Percentiles rank a stretch among this genome's conserved stretches.
phyloP scores from a whole-genome alignment of 2,113 vertebrate species.

The Ictalurus furcatus region DNA sequence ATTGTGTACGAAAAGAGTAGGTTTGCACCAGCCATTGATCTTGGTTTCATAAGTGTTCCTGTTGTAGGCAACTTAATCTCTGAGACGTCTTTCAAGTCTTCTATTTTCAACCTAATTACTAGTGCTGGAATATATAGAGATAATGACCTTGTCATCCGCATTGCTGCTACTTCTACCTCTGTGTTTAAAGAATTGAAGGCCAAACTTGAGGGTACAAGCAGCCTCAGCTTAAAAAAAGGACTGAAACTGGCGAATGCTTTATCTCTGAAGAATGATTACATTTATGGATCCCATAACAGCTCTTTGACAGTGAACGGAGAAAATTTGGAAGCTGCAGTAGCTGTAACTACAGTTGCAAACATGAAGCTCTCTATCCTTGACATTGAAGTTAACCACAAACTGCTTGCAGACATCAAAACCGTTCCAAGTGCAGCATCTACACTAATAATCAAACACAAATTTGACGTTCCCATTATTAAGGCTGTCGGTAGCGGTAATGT shows the following conservation, averaged over 20 bases:
- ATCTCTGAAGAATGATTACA: conserved; percentile 76
- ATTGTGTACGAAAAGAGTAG: conserved; percentile 83
- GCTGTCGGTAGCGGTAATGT: conserved; percentile 71
- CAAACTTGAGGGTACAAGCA: conserved; percentile 85
- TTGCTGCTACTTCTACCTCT: conserved; percentile 81
- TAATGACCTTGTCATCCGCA: conserved; percentile 81
- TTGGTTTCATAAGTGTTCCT: conserved; percentile 71
- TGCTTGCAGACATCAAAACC: conserved; percentile 78
- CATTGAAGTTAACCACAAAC: conserved; percentile 80
- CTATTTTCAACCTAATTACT: conserved; percentile 80
- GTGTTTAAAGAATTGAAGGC: conserved; percentile 79
- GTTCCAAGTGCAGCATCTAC: conserved; percentile 76
- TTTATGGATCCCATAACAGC: conserved; percentile 83
- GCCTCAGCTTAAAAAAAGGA: conserved; percentile 82
- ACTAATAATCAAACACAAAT: conserved; percentile 74
- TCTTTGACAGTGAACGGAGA: conserved; percentile 77
- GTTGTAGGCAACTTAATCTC: conserved; percentile 81
- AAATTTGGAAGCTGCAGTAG: conserved; percentile 70
- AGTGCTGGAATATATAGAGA: conserved; percentile 80
- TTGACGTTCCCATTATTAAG: conserved; percentile 70
- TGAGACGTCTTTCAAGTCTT: conserved; percentile 88
- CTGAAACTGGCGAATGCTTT: conserved; percentile 85
- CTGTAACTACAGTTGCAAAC: conserved; percentile 71
- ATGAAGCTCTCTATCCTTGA: conserved; percentile 71
- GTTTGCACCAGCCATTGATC: conserved; percentile 63